A percentile compares a stretch with the other conserved stretches of the same genome.
Evolutionary conservation across 2,797 vertebrate species (phyloP).

Genomic region (Neopelma chrysocephalum): DNA sequence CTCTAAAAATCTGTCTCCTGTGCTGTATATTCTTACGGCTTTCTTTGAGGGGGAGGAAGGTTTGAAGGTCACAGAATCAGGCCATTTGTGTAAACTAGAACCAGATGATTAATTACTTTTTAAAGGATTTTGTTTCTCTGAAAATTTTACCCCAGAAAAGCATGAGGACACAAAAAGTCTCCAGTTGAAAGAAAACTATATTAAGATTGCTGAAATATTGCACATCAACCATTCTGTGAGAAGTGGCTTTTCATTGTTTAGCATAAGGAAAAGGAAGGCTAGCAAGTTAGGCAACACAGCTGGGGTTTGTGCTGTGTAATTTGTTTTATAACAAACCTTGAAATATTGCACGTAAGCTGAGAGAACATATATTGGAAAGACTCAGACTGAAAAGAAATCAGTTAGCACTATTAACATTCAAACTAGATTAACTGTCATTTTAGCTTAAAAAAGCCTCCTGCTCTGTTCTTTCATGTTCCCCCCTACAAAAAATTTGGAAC

Average conservation of each 20-base stretch:
- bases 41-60: constrained; percentile 7
- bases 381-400: neutral
- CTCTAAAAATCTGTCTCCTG: neutral
- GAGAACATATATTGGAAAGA: neutral
- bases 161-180: neutral
- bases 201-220: constrained; percentile 26
- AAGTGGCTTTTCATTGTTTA: constrained; percentile 46
- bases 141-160: constrained; percentile 38
- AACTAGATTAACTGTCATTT: constrained; percentile 13
- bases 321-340: constrained; percentile 10
- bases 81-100: constrained; percentile 31
- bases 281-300: neutral
- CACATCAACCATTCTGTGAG: neutral
- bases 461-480: neutral
- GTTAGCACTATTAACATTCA: neutral
- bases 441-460: neutral
- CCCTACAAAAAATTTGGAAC: constrained; percentile 16
- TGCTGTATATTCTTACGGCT: constrained; percentile 36
- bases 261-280: constrained; percentile 1
- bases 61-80: constrained; percentile 23
- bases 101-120: constrained; percentile 59
- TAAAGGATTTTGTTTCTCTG: constrained; percentile 9
- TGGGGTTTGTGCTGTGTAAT: neutral
- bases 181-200: constrained; percentile 25
- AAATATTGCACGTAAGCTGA: neutral